A percentile compares a stretch with the other conserved stretches of the same genome.
Conservation (phyloP, 2,888 invertebrate genomes). For the Chymomyza caudatula region DNA sequence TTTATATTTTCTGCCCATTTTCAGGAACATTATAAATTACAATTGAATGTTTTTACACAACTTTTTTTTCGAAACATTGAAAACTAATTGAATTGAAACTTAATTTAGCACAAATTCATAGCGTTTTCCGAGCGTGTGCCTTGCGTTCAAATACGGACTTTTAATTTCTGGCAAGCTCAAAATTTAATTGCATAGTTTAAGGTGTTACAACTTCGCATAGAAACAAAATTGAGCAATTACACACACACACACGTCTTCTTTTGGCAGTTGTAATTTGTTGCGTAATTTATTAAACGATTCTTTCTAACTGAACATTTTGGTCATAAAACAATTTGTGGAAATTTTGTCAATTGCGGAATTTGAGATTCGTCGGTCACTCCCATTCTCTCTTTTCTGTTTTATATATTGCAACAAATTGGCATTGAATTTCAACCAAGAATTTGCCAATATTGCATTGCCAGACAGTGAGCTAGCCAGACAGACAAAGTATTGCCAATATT, state of each 20-base stretch:
- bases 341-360: conserved; percentile 54
- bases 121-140: no score
- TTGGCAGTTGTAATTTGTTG: conserved; percentile 42
- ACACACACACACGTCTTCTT: background rate
- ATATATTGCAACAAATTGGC: conserved; percentile 49
- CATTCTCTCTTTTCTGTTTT: background rate
- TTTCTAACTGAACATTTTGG: background rate
- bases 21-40: no score
- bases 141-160: no score
- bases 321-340: conserved; percentile 8
- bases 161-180: no score
- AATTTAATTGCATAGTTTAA: no score
- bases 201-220: background rate
- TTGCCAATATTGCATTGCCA: conserved; percentile 28
- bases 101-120: no score
- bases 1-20: no score
- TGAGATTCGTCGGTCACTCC: background rate
- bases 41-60: no score
- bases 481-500: conserved; percentile 38
- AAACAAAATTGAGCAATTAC: background rate
- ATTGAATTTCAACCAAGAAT: conserved; percentile 43
- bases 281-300: conserved; percentile 51
- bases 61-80: no score
- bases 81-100: no score
- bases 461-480: background rate